Percentiles rank a stretch among this genome's conserved stretches.
These are phyloP conservation scores for Spinus olivaceus DNA, from an alignment of 2,797 vertebrate species.

Conservation along the genomic window DNA sequence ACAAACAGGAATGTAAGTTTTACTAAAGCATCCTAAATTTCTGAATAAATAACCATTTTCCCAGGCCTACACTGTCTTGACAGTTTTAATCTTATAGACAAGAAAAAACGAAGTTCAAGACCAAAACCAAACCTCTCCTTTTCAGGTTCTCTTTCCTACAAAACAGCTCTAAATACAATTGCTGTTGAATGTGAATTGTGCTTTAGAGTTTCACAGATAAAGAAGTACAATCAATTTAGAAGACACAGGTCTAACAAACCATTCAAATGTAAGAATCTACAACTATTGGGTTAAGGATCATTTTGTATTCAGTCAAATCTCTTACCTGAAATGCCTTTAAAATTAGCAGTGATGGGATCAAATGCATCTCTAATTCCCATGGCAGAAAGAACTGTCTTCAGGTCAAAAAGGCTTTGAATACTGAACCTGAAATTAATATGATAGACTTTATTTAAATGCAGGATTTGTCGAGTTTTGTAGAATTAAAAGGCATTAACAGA, in stretches of 20 bases:
- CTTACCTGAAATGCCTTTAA: slow-evolving; percentile 89
- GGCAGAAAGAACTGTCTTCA: slow-evolving; percentile 81
- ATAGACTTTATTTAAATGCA: neutral
- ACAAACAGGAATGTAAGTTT: neutral
- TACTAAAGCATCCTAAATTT: neutral
- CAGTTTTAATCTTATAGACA: neutral
- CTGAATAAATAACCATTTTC: neutral
- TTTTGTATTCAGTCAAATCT: neutral
- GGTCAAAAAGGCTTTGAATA: slow-evolving; percentile 85
- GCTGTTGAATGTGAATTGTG: neutral
- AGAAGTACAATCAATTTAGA: neutral
- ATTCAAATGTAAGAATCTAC: neutral
- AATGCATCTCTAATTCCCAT: slow-evolving; percentile 88
- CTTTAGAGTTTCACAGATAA: neutral
- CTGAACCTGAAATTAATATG: slow-evolving; percentile 81
- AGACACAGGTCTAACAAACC: neutral
- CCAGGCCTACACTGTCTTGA: neutral
- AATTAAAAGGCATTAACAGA: neutral
- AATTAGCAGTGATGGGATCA: slow-evolving; percentile 83
- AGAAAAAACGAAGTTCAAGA: neutral
- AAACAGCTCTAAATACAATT: neutral
- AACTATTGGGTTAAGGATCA: neutral
- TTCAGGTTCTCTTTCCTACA: neutral
- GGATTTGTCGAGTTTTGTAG: neutral
- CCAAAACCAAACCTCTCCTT: neutral